phyloP scores from a whole-genome alignment of 1,140 invertebrate species.

The Diorhabda elongata region DNA sequence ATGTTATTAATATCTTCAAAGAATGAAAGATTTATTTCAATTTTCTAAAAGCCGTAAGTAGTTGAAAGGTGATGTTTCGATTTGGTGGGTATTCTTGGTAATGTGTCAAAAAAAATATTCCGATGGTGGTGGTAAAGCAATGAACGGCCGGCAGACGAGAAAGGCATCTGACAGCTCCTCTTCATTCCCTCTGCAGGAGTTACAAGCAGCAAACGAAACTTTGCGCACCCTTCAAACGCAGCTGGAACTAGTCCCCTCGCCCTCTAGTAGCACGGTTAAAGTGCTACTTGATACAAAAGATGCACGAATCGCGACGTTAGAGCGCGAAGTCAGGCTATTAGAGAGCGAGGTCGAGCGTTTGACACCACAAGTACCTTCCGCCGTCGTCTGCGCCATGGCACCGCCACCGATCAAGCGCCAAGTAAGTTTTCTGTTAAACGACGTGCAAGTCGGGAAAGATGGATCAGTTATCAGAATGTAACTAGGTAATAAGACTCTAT shows the following conservation, averaged over 20 bases:
- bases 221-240: conserved; percentile 72
- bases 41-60: conserved; percentile 2
- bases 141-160: conserved; percentile 30
- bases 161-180: conserved; percentile 26
- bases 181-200: conserved; percentile 58
- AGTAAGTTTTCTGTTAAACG: conserved; percentile 78
- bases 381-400: conserved; percentile 41
- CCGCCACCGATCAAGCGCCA: conserved; percentile 64
- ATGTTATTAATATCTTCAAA: neutral
- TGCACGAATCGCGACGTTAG: conserved; percentile 76
- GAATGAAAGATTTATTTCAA: neutral
- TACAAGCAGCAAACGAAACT: conserved; percentile 76
- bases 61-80: conserved; percentile 14
- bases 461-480: conserved; percentile 52
- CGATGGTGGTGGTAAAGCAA: conserved; percentile 38
- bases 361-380: conserved; percentile 36
- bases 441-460: conserved; percentile 68
- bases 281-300: conserved; percentile 81
- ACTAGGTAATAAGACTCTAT: conserved; percentile 43
- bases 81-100: conserved; percentile 31
- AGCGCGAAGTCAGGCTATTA: conserved; percentile 74
- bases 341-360: conserved; percentile 64
- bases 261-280: conserved; percentile 66
- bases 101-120: conserved; percentile 31
- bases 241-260: conserved; percentile 68